Conservation (phyloP, 2,888 invertebrate species). For the Pegoplata infirma region DNA sequence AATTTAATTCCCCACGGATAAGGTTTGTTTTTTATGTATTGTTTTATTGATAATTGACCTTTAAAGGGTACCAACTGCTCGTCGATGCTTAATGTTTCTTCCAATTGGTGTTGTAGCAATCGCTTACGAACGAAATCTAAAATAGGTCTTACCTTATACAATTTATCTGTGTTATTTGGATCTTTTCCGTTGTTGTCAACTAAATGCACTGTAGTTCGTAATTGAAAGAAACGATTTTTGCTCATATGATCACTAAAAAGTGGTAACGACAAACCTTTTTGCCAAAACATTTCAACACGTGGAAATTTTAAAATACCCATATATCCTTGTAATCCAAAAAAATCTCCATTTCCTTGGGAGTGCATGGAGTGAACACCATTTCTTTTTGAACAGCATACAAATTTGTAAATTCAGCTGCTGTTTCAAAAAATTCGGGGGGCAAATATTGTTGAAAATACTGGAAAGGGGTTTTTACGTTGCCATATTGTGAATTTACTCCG, state of each 20-base stretch:
- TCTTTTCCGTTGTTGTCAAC: neutral
- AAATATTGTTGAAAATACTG: too few relatives aligned
- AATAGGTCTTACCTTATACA: conserved; percentile 9
- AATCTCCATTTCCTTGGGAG: neutral
- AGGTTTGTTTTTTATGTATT: neutral
- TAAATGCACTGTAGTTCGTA: neutral
- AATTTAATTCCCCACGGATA: conserved; percentile 1
- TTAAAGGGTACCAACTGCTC: conserved; percentile 2
- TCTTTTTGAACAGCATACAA: neutral
- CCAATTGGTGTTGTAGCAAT: neutral
- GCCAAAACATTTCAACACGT: neutral
- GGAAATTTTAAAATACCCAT: neutral
- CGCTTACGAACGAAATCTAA: neutral
- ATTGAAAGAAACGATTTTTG: neutral
- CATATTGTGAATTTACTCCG: too few relatives aligned
- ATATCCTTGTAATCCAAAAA: neutral
- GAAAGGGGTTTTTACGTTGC: too few relatives aligned
- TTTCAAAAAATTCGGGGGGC: neutral
- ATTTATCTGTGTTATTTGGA: neutral
- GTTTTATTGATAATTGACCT: neutral
- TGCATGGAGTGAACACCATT: neutral
- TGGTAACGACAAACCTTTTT: neutral
- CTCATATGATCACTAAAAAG: neutral
- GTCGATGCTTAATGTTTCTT: neutral
- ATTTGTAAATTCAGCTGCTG: neutral